Conservation (phyloP, 2,113 vertebrate species). For the Rafetus swinhoei region DNA sequence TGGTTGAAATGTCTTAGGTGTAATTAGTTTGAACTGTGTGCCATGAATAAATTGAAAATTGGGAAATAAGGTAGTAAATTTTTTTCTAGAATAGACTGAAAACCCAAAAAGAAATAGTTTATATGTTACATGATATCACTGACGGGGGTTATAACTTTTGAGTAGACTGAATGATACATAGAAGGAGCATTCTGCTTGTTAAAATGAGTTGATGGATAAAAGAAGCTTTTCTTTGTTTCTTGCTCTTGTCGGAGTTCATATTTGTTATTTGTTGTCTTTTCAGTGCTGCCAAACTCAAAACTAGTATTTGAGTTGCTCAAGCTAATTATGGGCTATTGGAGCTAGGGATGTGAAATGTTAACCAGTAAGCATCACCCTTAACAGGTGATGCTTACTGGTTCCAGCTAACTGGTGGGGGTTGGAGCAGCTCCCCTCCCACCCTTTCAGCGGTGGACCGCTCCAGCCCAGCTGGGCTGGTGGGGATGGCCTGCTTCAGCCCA, state of each 20-base stretch:
- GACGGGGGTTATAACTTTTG: background rate
- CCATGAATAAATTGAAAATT: background rate
- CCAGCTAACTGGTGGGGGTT: no score
- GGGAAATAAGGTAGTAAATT: background rate
- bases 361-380: no score
- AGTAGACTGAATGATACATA: background rate
- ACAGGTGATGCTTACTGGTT: no score
- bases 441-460: no score
- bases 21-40: background rate
- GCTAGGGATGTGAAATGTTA: no score
- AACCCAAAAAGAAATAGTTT: background rate
- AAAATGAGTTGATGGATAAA: background rate
- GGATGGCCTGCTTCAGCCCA: no score
- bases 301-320: slow-evolving; percentile 15
- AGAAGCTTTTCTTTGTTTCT: background rate
- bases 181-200: background rate
- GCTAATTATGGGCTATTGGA: background rate
- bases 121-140: background rate
- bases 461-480: no score
- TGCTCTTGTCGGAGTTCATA: background rate
- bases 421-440: no score
- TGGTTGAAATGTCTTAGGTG: background rate
- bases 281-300: background rate
- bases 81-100: background rate
- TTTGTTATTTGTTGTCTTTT: background rate